Percentiles rank a stretch among this genome's conserved stretches.
Conservation (phyloP, 2,113 vertebrate genomes). For the Theristicus caerulescens region DNA sequence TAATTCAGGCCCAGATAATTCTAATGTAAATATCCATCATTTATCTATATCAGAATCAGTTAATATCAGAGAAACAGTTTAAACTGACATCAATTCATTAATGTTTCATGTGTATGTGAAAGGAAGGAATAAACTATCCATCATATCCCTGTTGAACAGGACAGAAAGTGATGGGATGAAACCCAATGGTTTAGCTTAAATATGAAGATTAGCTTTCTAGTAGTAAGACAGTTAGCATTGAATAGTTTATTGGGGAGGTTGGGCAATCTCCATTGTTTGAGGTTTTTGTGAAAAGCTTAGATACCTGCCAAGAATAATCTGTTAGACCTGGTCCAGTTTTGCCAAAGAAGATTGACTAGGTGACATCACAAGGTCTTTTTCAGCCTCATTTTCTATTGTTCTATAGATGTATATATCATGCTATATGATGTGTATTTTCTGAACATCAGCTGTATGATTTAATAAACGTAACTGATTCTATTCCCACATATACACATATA, state of each 20-base stretch:
- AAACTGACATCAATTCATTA: not conserved
- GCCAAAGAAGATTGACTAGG: not conserved
- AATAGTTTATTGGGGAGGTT: not conserved
- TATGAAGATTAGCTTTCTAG: not conserved
- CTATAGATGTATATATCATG: not conserved
- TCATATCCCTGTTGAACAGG: not conserved
- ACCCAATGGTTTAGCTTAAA: not conserved
- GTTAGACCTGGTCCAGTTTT: not conserved
- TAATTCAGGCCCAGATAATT: not conserved
- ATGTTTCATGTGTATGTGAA: not conserved
- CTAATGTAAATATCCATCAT: not conserved
- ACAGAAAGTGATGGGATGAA: not conserved
- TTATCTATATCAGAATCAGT: not conserved
- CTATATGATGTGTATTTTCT: not conserved
- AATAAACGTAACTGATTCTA: not conserved
- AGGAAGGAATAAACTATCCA: not conserved
- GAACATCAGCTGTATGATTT: not conserved
- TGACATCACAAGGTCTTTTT: not conserved
- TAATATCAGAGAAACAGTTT: not conserved
- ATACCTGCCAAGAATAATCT: not conserved
- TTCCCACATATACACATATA: not conserved
- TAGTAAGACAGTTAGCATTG: not conserved
- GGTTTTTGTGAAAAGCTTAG: not conserved
- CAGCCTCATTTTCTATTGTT: not conserved
- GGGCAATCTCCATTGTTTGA: not conserved